phyloP scores from a whole-genome alignment of 2,113 vertebrate species.

The Thalassoma bifasciatum region DNA sequence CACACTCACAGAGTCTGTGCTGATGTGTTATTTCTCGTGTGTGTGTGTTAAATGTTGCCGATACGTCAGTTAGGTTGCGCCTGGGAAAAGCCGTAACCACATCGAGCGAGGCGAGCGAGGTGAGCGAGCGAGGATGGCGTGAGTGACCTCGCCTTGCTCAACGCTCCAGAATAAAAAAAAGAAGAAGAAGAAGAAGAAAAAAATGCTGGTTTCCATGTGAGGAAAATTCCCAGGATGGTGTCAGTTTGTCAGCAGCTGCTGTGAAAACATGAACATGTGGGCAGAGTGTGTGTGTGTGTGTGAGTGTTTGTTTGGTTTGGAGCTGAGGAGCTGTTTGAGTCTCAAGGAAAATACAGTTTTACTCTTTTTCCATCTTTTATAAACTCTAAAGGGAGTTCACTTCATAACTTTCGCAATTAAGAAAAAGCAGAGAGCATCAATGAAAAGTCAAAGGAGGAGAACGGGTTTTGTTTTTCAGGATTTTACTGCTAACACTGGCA shows the following conservation, averaged over 20 bases:
- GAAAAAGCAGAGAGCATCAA: neutral
- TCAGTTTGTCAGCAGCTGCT: conserved; percentile 58
- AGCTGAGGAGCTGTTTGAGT: neutral
- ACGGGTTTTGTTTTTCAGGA: too few species aligned
- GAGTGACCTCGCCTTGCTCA: conserved; percentile 39
- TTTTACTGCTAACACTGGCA: too few species aligned
- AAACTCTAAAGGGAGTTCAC: too few species aligned
- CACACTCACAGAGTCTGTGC: conserved; percentile 2
- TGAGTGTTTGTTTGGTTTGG: conserved; percentile 12
- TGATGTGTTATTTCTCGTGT: conserved; percentile 10
- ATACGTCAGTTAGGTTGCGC: conserved; percentile 27
- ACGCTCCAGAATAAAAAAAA: conserved; percentile 12
- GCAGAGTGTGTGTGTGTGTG: conserved; percentile 5
- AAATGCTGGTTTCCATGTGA: conserved; percentile 58
- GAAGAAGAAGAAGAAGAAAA: too few species aligned
- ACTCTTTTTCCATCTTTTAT: neutral
- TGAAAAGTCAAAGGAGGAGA: too few species aligned
- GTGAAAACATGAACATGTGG: conserved; percentile 51
- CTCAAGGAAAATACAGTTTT: neutral
- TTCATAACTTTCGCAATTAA: too few species aligned
- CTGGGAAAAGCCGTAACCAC: conserved; percentile 36
- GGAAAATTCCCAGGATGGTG: conserved; percentile 53
- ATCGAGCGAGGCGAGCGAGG: too few species aligned
- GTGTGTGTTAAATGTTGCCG: conserved; percentile 29
- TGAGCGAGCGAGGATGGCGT: too few species aligned